phyloP scores from a whole-genome alignment of 2,113 vertebrate genomes.

The Excalfactoria chinensis region DNA sequence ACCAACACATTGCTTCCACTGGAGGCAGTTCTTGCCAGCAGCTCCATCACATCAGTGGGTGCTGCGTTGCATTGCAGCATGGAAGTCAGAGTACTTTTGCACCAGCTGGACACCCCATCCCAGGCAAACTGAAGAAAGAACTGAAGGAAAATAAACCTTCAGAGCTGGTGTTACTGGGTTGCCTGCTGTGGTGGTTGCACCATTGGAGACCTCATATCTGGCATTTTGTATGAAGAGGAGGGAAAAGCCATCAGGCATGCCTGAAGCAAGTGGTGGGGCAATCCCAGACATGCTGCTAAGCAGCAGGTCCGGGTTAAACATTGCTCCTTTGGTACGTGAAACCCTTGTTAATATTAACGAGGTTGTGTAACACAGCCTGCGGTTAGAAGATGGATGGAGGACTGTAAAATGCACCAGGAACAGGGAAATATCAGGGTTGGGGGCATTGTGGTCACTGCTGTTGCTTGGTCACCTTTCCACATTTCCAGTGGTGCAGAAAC shows the following conservation, averaged over 20 bases:
- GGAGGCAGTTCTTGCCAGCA: not conserved
- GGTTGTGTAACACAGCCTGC: not conserved
- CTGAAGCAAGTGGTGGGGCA: not conserved
- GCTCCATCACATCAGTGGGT: not conserved
- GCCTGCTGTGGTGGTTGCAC: accelerated
- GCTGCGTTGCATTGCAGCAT: not conserved
- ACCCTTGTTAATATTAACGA: not conserved
- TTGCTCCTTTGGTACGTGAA: accelerated
- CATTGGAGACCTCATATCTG: no score
- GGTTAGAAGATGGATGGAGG: not conserved
- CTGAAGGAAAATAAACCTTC: not conserved
- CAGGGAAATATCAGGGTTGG: not conserved
- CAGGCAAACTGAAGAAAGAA: not conserved
- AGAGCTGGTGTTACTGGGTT: not conserved
- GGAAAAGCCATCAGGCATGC: not conserved
- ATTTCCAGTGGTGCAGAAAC: not conserved
- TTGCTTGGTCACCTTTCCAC: not conserved
- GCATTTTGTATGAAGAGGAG: not conserved
- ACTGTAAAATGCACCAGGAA: not conserved
- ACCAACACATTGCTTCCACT: no score
- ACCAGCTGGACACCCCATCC: not conserved
- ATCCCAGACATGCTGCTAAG: not conserved
- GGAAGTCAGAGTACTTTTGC: not conserved
- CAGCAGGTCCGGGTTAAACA: not conserved
- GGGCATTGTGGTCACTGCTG: not conserved